A percentile compares a stretch with the other conserved stretches of the same genome.
phyloP scores from a whole-genome alignment of 2,797 vertebrate genomes.

The Karalla daura region DNA sequence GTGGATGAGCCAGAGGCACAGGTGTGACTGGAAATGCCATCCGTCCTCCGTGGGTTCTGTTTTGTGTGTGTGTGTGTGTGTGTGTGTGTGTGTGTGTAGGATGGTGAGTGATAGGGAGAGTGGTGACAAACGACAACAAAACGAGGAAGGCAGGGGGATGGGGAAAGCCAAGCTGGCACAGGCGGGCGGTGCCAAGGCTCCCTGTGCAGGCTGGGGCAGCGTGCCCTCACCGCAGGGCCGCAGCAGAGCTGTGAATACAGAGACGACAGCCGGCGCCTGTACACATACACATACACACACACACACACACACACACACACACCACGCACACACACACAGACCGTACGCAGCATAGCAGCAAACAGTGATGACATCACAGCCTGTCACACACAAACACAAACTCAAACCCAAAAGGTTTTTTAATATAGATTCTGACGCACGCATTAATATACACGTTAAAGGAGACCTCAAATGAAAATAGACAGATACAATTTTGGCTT shows the following conservation, averaged over 20 bases:
- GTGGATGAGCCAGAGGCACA: slow-evolving; percentile 49
- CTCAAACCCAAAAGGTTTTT: not conserved
- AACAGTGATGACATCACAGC: slow-evolving; percentile 28
- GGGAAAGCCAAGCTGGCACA: slow-evolving; percentile 59
- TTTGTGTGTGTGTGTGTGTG: not conserved
- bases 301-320: slow-evolving; percentile 32
- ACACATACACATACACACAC: slow-evolving; percentile 35
- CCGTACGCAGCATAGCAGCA: slow-evolving; percentile 18
- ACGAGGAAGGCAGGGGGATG: slow-evolving; percentile 58
- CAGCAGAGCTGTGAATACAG: slow-evolving; percentile 65
- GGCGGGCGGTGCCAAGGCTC: slow-evolving; percentile 44
- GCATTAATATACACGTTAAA: too few relatives aligned
- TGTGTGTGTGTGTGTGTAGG: slow-evolving; percentile 15
- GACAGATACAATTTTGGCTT: too few relatives aligned
- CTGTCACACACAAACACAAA: slow-evolving; percentile 35
- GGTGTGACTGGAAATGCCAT: slow-evolving; percentile 68
- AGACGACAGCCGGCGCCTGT: slow-evolving; percentile 54
- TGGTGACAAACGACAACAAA: slow-evolving; percentile 73
- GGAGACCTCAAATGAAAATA: too few relatives aligned
- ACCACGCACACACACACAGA: slow-evolving; percentile 35
- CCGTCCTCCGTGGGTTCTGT: slow-evolving; percentile 44
- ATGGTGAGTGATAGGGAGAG: slow-evolving; percentile 13
- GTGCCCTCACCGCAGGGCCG: slow-evolving; percentile 55
- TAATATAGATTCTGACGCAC: too few relatives aligned
- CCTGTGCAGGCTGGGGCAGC: slow-evolving; percentile 49